phyloP scores from a whole-genome alignment of 1,140 invertebrate species.

The Pogonognathellus flavescens region DNA sequence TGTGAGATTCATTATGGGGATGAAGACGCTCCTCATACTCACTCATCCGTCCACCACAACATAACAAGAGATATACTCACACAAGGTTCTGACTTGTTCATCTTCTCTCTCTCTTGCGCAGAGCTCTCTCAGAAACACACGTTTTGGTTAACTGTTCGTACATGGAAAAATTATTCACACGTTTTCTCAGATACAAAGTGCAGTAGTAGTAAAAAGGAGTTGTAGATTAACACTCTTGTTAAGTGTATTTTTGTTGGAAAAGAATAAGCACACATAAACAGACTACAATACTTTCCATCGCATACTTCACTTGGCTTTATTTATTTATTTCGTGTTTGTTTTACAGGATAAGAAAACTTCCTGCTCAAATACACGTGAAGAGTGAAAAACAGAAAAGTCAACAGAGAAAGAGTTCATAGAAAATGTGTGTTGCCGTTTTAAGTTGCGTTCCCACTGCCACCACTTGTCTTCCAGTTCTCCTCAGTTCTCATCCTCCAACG shows the following conservation, averaged over 20 bases:
- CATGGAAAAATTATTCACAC: too few relatives aligned
- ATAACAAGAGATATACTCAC: neutral
- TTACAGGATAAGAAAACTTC: constrained; percentile 16
- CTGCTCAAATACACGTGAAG: neutral
- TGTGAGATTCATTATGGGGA: constrained; percentile 1
- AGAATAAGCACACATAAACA: neutral
- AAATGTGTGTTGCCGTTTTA: neutral
- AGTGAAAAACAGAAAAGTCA: neutral
- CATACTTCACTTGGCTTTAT: neutral
- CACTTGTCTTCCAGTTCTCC: too few relatives aligned
- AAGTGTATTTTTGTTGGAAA: neutral
- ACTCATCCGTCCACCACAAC: neutral
- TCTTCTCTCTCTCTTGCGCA: neutral
- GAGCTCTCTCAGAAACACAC: too few relatives aligned
- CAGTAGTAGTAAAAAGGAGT: too few relatives aligned
- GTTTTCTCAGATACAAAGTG: too few relatives aligned
- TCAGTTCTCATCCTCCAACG: neutral
- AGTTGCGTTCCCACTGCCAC: too few relatives aligned
- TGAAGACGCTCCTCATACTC: neutral
- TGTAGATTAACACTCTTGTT: too few relatives aligned
- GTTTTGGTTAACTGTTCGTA: too few relatives aligned
- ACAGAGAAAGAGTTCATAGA: neutral
- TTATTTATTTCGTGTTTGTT: constrained; percentile 1
- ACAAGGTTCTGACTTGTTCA: neutral
- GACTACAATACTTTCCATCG: neutral